These are phyloP conservation scores for Hippoglossus stenolepis DNA, from an alignment of 2,113 vertebrate genomes.

Conservation along the genomic window DNA sequence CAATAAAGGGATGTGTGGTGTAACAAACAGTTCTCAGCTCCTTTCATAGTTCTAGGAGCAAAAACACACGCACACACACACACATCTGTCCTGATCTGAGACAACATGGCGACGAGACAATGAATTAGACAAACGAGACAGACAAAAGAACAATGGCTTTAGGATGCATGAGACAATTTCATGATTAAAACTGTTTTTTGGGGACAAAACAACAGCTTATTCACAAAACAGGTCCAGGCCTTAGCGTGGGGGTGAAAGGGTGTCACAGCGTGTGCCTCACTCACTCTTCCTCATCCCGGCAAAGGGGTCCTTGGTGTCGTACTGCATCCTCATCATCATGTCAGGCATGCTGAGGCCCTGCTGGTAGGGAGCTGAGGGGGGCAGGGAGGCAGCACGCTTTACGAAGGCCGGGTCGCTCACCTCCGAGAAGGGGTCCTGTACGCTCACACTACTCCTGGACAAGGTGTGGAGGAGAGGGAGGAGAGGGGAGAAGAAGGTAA, in stretches of 20 bases:
- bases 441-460: constrained; percentile 88
- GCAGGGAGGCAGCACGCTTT: constrained; percentile 89
- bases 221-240: background rate
- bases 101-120: constrained; percentile 49
- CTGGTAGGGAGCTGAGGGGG: constrained; percentile 89
- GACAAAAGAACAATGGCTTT: constrained; percentile 41
- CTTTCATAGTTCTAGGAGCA: constrained; percentile 46
- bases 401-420: constrained; percentile 91
- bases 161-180: constrained; percentile 24
- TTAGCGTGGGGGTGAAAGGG: constrained; percentile 5
- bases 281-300: constrained; percentile 97
- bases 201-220: too few species aligned
- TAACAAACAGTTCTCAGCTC: constrained; percentile 49
- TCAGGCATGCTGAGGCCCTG: constrained; percentile 90
- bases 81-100: constrained; percentile 59
- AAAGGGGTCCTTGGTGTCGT: constrained; percentile 96
- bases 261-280: constrained; percentile 51
- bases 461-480: background rate
- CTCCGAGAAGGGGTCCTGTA: constrained; percentile 96
- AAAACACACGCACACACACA: constrained; percentile 19
- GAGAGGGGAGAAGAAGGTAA: constrained; percentile 2
- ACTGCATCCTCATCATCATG: constrained; percentile 96
- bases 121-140: constrained; percentile 36
- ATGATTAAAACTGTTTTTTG: background rate
- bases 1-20: constrained; percentile 44